Conservation (phyloP, 2,888 invertebrate species). For the Ichneumon xanthorius region DNA sequence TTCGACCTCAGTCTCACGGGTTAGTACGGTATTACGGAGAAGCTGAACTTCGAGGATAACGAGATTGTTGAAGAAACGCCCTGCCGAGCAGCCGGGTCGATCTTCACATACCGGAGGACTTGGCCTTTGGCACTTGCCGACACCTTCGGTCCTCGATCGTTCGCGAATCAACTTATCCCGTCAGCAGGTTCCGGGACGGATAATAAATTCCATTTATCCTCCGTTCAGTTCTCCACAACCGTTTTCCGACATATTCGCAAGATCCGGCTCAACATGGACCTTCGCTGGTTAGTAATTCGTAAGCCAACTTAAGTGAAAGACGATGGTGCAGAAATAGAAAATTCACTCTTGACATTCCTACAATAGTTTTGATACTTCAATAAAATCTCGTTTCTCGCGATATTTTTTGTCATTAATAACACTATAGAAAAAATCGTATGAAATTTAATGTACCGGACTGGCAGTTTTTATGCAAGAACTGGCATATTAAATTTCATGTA, state of each 20-base stretch:
- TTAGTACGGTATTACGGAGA: constrained; percentile 2
- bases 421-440: no score
- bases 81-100: background rate
- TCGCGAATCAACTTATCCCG: background rate
- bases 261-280: background rate
- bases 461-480: no score
- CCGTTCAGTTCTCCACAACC: background rate
- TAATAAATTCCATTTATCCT: background rate
- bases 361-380: background rate
- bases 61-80: background rate
- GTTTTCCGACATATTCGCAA: background rate
- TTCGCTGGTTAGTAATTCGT: background rate
- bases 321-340: background rate
- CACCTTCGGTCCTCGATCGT: background rate
- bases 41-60: constrained; percentile 9
- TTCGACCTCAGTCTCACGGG: background rate
- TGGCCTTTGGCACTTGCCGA: constrained; percentile 3
- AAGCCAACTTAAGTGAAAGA: background rate
- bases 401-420: background rate
- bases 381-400: background rate
- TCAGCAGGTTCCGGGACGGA: background rate
- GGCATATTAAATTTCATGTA: no score
- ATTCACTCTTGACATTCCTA: background rate
- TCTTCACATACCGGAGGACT: background rate
- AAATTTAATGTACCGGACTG: no score